Evolutionary conservation across 2,888 invertebrate genomes (phyloP).

Genomic region (Drosophila leonis): DNA sequence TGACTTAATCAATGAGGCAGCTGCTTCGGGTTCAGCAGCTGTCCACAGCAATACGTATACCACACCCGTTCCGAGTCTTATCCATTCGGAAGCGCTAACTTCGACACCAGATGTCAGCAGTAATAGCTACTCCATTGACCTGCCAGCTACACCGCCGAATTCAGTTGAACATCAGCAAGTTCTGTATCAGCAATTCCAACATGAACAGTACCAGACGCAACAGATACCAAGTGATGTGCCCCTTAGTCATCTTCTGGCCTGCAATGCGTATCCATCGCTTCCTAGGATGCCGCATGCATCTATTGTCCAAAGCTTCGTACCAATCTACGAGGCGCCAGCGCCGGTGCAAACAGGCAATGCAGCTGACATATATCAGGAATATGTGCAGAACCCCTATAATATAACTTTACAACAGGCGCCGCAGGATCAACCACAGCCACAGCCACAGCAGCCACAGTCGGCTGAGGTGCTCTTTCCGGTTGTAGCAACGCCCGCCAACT

Average conservation of each 20-base stretch:
- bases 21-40: constrained; percentile 52
- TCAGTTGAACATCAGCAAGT: constrained; percentile 60
- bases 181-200: constrained; percentile 56
- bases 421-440: constrained; percentile 61
- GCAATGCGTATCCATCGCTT: constrained; percentile 83
- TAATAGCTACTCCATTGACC: constrained; percentile 82
- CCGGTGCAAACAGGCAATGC: constrained; percentile 26
- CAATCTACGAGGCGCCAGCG: constrained; percentile 68
- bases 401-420: constrained; percentile 82
- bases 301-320: constrained; percentile 84
- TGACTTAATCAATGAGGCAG: constrained; percentile 74
- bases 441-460: constrained; percentile 19
- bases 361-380: constrained; percentile 84
- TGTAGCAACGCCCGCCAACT: constrained; percentile 87
- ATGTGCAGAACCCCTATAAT: constrained; percentile 85
- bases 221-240: constrained; percentile 75
- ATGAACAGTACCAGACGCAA: constrained; percentile 52
- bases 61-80: constrained; percentile 45
- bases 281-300: constrained; percentile 78
- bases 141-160: constrained; percentile 77
- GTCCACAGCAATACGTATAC: constrained; percentile 26
- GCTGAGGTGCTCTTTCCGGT: constrained; percentile 65
- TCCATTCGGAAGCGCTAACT: constrained; percentile 15
- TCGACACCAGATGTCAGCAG: constrained; percentile 9
- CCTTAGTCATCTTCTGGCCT: constrained; percentile 80